phyloP scores from a whole-genome alignment of 2,113 vertebrate genomes.

The Datnioides undecimradiatus region DNA sequence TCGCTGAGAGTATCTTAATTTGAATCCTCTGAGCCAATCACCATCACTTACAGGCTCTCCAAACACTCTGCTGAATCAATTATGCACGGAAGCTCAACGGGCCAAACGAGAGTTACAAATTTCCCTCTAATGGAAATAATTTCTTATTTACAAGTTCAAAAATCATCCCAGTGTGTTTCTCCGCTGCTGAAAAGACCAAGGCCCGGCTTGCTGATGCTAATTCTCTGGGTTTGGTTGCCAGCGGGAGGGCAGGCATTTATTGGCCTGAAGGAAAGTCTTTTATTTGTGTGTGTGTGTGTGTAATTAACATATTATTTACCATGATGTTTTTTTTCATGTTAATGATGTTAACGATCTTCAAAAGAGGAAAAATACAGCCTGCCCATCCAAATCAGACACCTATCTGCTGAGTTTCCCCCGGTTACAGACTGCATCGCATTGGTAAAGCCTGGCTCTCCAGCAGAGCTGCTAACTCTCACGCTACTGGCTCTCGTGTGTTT shows the following conservation, averaged over 20 bases:
- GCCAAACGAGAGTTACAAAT: constrained; percentile 4
- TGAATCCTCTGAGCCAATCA: constrained; percentile 22
- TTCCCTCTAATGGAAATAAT: constrained; percentile 26
- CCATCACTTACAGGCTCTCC: constrained; percentile 13
- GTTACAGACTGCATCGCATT: background rate
- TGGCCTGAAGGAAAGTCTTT: constrained; percentile 2
- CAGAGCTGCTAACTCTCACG: background rate
- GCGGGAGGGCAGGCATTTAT: background rate
- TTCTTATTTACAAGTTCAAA: constrained; percentile 28
- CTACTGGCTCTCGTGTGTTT: background rate
- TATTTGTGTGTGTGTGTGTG: no score
- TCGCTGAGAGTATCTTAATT: constrained; percentile 16
- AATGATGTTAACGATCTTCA: no score
- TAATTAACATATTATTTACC: no score
- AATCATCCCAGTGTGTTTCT: background rate
- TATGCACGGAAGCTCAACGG: constrained; percentile 19
- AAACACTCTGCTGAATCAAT: constrained; percentile 19
- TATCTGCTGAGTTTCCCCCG: background rate
- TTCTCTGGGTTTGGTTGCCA: background rate
- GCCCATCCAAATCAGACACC: no score
- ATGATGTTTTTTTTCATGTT: no score
- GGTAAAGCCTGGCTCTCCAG: background rate
- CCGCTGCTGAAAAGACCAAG: background rate
- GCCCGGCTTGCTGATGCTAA: constrained; percentile 2
- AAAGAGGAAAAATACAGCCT: no score